phyloP scores from a whole-genome alignment of 1,140 invertebrate genomes.

The Aphis craccivora region DNA sequence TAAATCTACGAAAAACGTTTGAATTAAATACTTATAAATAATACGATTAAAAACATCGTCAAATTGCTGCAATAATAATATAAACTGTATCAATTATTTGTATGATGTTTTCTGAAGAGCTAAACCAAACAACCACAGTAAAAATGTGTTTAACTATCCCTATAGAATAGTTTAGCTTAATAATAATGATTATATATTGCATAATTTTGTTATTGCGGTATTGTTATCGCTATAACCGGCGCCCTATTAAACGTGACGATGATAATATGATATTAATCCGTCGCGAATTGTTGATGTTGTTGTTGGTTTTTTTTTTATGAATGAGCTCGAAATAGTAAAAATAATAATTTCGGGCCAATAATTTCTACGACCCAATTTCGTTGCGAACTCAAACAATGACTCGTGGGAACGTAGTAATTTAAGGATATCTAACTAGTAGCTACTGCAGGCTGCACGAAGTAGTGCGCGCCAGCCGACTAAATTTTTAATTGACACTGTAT shows the following conservation, averaged over 20 bases:
- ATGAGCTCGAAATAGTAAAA: background rate
- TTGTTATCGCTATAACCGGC: background rate
- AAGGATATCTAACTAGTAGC: background rate
- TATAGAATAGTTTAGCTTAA: background rate
- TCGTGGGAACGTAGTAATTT: background rate
- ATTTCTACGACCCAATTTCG: constrained; percentile 35
- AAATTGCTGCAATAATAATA: background rate
- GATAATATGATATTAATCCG: background rate
- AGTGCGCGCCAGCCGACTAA: background rate
- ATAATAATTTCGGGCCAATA: background rate
- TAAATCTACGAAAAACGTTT: background rate
- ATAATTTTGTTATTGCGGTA: background rate
- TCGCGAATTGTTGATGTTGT: background rate
- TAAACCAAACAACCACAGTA: background rate
- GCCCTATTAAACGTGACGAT: background rate
- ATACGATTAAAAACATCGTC: background rate
- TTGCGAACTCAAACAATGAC: constrained; percentile 9
- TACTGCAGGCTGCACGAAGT: background rate
- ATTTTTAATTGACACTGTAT: background rate
- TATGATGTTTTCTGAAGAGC: background rate
- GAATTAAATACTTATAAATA: too few species aligned
- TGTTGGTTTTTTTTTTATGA: background rate
- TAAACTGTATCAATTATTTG: background rate
- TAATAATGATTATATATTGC: background rate
- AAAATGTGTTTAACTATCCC: background rate